phyloP scores from a whole-genome alignment of 2,888 invertebrate genomes.

The Sipha maydis region DNA sequence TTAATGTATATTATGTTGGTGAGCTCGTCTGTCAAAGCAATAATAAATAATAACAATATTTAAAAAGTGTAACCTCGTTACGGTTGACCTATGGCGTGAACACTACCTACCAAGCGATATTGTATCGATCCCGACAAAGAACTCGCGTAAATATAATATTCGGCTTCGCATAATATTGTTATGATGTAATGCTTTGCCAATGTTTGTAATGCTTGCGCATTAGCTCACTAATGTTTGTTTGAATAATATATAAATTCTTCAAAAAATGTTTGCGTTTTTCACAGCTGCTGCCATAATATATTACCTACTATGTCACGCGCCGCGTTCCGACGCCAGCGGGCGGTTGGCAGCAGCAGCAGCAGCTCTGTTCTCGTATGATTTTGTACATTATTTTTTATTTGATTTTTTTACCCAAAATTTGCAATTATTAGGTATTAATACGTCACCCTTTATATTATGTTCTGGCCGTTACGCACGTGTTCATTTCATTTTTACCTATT shows the following conservation, averaged over 20 bases:
- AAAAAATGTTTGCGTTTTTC: constrained; percentile 43
- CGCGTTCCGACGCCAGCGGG: neutral
- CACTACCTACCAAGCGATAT: neutral
- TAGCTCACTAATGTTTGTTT: constrained; percentile 2
- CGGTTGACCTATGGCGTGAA: constrained; percentile 30
- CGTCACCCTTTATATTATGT: neutral
- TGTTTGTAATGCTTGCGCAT: constrained; percentile 10
- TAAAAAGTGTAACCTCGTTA: constrained; percentile 24
- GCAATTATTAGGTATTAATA: neutral
- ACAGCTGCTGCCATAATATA: constrained; percentile 22
- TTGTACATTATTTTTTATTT: neutral
- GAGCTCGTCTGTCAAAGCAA: constrained; percentile 2
- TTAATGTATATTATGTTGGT: neutral
- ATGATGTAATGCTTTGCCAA: neutral
- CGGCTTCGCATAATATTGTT: neutral
- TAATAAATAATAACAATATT: constrained; percentile 2
- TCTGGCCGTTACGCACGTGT: neutral
- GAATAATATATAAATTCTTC: constrained; percentile 8
- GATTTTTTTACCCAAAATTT: neutral
- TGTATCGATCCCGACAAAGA: constrained; percentile 21
- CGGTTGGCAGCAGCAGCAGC: neutral
- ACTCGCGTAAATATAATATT: neutral
- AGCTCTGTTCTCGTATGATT: constrained; percentile 3
- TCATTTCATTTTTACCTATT: neutral
- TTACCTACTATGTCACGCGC: neutral